Evolutionary conservation across 2,113 vertebrate genomes (phyloP).

Genomic region (Hippocampus zosterae): DNA sequence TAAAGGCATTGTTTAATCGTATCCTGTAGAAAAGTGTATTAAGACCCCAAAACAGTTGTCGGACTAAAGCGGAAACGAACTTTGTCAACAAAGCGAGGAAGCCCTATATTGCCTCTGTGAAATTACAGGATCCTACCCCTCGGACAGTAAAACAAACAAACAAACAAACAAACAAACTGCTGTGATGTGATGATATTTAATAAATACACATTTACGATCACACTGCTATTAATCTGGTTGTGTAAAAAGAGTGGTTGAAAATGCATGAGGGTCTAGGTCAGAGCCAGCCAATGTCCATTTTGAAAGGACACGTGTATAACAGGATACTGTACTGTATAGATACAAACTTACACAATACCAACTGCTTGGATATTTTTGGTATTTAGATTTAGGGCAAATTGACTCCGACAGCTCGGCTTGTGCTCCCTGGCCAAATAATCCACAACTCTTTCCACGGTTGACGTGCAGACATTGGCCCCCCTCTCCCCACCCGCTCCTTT

Average conservation of each 20-base stretch:
- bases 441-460: slow-evolving; percentile 1
- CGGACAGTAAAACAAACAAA: background rate
- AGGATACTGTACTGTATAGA: background rate
- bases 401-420: slow-evolving; percentile 36
- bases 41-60: too few relatives aligned
- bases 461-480: background rate
- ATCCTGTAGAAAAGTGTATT: too few relatives aligned
- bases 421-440: slow-evolving; percentile 50
- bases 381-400: slow-evolving; percentile 52
- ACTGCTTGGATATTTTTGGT: slow-evolving; percentile 24
- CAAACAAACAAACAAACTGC: background rate
- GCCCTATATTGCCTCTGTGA: background rate
- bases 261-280: too few relatives aligned
- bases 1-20: too few relatives aligned
- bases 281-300: too few relatives aligned
- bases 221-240: background rate
- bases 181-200: background rate
- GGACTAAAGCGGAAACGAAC: background rate
- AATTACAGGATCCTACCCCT: background rate
- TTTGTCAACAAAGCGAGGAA: background rate
- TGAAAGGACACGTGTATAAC: too few relatives aligned
- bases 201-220: background rate
- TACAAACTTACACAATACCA: slow-evolving; percentile 1
- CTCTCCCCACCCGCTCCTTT: slow-evolving; percentile 28
- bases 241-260: background rate